These are phyloP conservation scores for Apis florea DNA, from an alignment of 1,140 invertebrate species.

Conservation along the genomic window DNA sequence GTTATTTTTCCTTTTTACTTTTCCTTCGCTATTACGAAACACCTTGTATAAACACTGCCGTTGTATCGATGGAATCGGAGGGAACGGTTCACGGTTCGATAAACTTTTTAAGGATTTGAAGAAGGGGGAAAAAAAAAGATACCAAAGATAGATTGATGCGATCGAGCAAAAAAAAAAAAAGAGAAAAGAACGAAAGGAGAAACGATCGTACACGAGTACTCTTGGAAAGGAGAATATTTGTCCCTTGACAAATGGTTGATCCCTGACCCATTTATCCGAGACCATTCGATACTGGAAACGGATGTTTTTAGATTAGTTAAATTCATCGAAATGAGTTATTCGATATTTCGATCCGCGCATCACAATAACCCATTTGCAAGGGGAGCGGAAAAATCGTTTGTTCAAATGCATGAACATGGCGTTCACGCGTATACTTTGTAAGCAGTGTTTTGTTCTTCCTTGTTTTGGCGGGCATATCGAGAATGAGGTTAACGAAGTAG, in stretches of 20 bases:
- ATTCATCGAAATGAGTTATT: conserved; percentile 8
- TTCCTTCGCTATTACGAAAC: no score
- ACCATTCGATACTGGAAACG: background rate
- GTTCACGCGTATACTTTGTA: no score
- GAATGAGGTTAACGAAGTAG: no score
- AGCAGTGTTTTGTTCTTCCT: no score
- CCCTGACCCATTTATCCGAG: background rate
- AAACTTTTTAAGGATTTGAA: conserved; percentile 11
- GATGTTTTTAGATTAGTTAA: background rate
- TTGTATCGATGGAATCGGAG: background rate
- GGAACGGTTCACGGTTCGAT: background rate
- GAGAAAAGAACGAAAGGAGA: background rate
- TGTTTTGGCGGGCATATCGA: no score
- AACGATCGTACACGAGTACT: background rate
- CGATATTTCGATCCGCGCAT: no score
- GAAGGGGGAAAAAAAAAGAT: background rate
- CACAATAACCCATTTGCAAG: no score
- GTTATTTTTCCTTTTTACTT: no score
- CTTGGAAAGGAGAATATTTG: background rate
- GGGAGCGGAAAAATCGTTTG: no score
- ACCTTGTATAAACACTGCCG: no score
- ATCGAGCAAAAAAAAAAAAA: background rate
- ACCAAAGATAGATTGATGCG: background rate
- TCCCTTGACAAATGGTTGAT: conserved; percentile 17
- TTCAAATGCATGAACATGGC: no score